Percentiles rank a stretch among this genome's conserved stretches.
These are phyloP conservation scores for Drosophila flavopinicola DNA, from an alignment of 2,888 invertebrate genomes.

Conservation along the genomic window DNA sequence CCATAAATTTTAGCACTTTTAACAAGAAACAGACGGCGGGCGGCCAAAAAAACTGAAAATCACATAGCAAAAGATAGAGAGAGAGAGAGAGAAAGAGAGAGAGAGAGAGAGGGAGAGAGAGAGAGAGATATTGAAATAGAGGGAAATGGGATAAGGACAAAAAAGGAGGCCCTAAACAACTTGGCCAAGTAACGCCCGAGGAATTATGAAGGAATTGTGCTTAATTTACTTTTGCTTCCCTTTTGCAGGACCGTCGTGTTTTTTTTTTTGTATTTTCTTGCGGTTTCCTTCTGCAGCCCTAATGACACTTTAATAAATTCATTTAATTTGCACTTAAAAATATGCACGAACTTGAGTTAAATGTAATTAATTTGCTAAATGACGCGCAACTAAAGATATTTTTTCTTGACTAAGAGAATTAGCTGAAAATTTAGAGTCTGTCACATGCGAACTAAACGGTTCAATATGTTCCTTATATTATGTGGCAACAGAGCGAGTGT, in stretches of 20 bases:
- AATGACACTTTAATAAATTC: conserved; percentile 68
- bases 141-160: conserved; percentile 17
- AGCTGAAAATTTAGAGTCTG: background rate
- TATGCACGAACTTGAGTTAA: conserved; percentile 47
- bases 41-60: conserved; percentile 29
- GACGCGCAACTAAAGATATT: conserved; percentile 28
- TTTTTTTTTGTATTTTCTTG: conserved; percentile 18
- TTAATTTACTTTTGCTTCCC: conserved; percentile 68
- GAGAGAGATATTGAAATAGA: background rate
- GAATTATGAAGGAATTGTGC: conserved; percentile 64
- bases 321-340: conserved; percentile 45
- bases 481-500: conserved; percentile 2
- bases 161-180: conserved; percentile 35
- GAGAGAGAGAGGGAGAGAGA: conserved; percentile 1
- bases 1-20: conserved; percentile 74
- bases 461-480: conserved; percentile 56
- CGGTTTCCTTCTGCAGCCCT: conserved; percentile 35
- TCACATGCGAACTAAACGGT: conserved; percentile 11
- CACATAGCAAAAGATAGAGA: too few species aligned
- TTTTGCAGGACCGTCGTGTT: conserved; percentile 25
- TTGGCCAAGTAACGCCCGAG: conserved; percentile 65
- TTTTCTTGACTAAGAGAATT: background rate
- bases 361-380: conserved; percentile 56
- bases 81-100: background rate
- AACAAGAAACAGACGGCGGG: conserved; percentile 62